Conservation (phyloP, 2,797 vertebrate species). For the Urophycis tenuis region DNA sequence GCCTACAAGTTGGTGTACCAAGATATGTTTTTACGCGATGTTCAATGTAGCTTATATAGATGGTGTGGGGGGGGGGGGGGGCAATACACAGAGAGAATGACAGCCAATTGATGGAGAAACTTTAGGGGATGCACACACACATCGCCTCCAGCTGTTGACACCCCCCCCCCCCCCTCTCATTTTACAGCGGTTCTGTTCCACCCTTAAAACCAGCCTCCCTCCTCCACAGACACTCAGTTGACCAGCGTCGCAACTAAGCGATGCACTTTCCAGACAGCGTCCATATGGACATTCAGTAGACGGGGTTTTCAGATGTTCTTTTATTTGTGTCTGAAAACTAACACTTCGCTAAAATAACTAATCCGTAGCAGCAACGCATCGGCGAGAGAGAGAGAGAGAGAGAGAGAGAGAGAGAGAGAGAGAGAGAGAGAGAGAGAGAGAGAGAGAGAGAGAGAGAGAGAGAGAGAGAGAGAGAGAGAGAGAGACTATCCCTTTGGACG, state of each 20-base stretch:
- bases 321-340: background rate
- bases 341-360: background rate
- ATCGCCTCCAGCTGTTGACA: background rate
- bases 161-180: background rate
- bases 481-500: background rate
- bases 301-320: slow-evolving; percentile 1
- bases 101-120: background rate
- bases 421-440: too few relatives aligned
- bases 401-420: too few relatives aligned
- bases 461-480: too few relatives aligned
- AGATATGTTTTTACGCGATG: background rate
- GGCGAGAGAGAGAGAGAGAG: background rate
- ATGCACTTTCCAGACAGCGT: slow-evolving; percentile 46
- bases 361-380: background rate
- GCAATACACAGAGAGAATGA: background rate
- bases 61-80: too few relatives aligned
- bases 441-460: background rate
- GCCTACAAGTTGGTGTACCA: background rate
- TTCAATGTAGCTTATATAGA: background rate
- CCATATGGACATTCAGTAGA: background rate
- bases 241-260: slow-evolving; percentile 67
- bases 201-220: slow-evolving; percentile 7
- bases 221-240: slow-evolving; percentile 48
- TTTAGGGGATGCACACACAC: background rate
- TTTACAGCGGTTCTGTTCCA: background rate